A percentile compares a stretch with the other conserved stretches of the same genome.
These are phyloP conservation scores for Leptopilina myrica DNA, from an alignment of 2,888 invertebrate species.

Conservation along the genomic window DNA sequence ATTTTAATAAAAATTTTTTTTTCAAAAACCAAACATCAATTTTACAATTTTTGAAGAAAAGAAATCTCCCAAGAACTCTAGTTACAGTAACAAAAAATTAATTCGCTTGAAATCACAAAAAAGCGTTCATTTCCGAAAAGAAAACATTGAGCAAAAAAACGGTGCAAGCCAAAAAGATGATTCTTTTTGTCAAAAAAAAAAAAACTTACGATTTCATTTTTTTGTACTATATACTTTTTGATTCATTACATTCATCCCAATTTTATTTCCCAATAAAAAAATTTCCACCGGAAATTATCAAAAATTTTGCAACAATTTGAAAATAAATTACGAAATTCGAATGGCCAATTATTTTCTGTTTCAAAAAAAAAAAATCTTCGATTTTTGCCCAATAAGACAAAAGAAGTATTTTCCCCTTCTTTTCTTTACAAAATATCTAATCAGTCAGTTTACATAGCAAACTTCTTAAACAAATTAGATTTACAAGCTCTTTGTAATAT, in stretches of 20 bases:
- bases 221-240: constrained; percentile 36
- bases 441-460: constrained; percentile 41
- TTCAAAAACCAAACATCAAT: too few relatives aligned
- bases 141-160: constrained; percentile 19
- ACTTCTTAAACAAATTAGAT: constrained; percentile 31
- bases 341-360: constrained; percentile 16
- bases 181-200: not conserved
- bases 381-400: constrained; percentile 29
- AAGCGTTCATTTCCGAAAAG: not conserved
- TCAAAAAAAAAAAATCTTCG: not conserved
- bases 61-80: constrained; percentile 7
- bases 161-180: not conserved
- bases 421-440: constrained; percentile 12
- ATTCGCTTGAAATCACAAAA: not conserved
- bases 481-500: constrained; percentile 20
- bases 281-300: too few relatives aligned
- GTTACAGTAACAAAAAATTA: not conserved
- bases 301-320: too few relatives aligned
- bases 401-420: not conserved
- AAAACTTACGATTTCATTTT: constrained; percentile 19
- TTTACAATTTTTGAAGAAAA: too few relatives aligned
- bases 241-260: not conserved
- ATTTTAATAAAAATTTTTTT: too few relatives aligned
- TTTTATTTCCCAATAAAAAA: too few relatives aligned
- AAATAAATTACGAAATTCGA: constrained; percentile 3